Evolutionary conservation across 2,888 invertebrate species (phyloP).

Genomic region (Caenorhabditis wallacei): DNA sequence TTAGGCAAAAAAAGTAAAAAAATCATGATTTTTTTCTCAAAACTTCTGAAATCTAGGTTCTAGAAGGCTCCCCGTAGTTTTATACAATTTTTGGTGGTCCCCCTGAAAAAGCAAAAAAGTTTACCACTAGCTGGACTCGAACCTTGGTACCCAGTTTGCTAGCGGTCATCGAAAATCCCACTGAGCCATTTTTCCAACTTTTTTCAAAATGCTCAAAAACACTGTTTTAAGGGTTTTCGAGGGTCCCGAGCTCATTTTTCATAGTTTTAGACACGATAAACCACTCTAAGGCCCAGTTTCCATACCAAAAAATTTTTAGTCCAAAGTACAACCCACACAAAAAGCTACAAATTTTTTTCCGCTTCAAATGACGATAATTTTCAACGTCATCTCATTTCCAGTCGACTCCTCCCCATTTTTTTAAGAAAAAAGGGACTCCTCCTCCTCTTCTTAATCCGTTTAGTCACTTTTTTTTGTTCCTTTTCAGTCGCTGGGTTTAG

Average conservation of each 20-base stretch:
- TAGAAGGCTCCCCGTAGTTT: no score
- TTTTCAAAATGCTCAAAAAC: background rate
- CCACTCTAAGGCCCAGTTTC: no score
- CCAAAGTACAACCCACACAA: no score
- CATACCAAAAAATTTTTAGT: no score
- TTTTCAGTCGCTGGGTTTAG: background rate
- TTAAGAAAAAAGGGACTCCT: no score
- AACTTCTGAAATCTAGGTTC: no score
- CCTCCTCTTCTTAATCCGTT: constrained; percentile 6
- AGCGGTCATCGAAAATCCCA: background rate
- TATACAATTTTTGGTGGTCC: no score
- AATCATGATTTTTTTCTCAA: no score
- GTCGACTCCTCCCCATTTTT: background rate
- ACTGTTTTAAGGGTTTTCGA: background rate
- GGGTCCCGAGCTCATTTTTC: background rate
- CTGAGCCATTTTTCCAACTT: no score
- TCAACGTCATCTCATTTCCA: background rate
- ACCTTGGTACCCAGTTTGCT: background rate
- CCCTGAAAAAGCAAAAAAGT: background rate
- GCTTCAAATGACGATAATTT: background rate
- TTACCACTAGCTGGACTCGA: background rate
- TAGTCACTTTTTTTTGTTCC: constrained; percentile 9
- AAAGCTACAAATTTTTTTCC: no score
- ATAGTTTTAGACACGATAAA: background rate
- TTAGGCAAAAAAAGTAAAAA: no score